A percentile compares a stretch with the other conserved stretches of the same genome.
Evolutionary conservation across 2,797 vertebrate genomes (phyloP).

Genomic region (Enteromius viviparus): DNA sequence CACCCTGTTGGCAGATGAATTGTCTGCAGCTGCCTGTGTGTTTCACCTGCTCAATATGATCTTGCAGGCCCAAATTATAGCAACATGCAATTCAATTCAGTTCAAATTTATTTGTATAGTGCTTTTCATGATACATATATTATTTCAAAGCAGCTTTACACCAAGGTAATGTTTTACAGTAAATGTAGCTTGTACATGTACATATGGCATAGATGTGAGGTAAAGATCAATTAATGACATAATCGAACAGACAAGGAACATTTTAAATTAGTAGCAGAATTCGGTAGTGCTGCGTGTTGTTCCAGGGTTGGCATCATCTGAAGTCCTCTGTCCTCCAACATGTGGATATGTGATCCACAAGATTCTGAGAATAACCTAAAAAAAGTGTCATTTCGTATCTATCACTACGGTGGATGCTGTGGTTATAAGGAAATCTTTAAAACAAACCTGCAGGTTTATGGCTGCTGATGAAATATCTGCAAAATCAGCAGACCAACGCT

Average conservation of each 20-base stretch:
- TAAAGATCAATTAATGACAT: too few relatives aligned
- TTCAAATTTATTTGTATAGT: too few relatives aligned
- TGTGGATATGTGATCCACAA: neutral
- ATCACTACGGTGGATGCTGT: neutral
- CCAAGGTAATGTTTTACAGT: too few relatives aligned
- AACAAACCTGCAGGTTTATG: neutral
- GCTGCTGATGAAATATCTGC: conserved; percentile 26
- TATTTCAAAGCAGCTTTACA: too few relatives aligned
- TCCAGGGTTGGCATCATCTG: too few relatives aligned
- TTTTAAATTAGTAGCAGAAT: too few relatives aligned
- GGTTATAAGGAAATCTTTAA: conserved; percentile 24
- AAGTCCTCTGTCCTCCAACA: too few relatives aligned
- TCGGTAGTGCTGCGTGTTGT: too few relatives aligned
- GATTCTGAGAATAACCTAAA: neutral
- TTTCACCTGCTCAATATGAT: conserved; percentile 16
- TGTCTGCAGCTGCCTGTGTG: conserved; percentile 13
- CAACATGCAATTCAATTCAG: neutral
- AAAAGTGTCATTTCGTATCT: conserved; percentile 1
- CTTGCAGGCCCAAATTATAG: neutral
- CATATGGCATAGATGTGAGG: too few relatives aligned
- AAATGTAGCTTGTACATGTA: too few relatives aligned
- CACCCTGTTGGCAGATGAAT: conserved; percentile 29
- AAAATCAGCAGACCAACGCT: conserved; percentile 4
- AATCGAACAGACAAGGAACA: too few relatives aligned
- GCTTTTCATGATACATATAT: too few relatives aligned